Percentiles rank a stretch among this genome's conserved stretches.
phyloP scores from a whole-genome alignment of 35 echinoderm and acorn worm species.

The Amphiura filiformis region DNA sequence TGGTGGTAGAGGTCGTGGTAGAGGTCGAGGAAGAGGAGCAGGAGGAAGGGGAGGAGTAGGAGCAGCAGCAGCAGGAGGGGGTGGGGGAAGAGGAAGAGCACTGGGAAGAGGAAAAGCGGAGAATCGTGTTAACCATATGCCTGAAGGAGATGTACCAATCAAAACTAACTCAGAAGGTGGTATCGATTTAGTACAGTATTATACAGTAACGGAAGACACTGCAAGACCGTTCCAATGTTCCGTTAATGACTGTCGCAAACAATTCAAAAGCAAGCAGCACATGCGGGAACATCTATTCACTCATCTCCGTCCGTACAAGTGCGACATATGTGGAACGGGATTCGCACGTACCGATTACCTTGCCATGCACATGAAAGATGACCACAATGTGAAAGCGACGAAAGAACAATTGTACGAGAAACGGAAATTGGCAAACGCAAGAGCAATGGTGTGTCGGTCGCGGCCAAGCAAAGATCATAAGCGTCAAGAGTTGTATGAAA shows the following conservation, averaged over 20 bases:
- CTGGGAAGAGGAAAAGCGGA: not conserved
- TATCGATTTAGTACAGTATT: conserved; percentile 32
- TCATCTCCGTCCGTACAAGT: conserved; percentile 93
- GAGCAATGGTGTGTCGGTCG: conserved; percentile 61
- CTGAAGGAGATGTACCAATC: not conserved
- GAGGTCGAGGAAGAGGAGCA: not conserved
- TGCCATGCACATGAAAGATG: conserved; percentile 89
- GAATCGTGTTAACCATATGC: not conserved
- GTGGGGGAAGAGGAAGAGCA: not conserved
- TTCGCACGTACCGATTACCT: conserved; percentile 96
- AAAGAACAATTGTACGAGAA: conserved; percentile 86
- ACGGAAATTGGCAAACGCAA: conserved; percentile 77
- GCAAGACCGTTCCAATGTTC: conserved; percentile 65
- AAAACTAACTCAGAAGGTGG: conserved; percentile 37
- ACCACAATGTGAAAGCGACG: conserved; percentile 74
- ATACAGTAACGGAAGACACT: not conserved
- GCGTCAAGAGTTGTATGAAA: conserved; percentile 45
- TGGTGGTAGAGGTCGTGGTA: not conserved
- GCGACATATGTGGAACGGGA: conserved; percentile 73
- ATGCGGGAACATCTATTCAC: conserved; percentile 98
- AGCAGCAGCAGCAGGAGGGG: not conserved
- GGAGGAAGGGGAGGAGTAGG: not conserved
- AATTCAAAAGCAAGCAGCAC: conserved; percentile 94
- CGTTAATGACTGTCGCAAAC: conserved; percentile 65
- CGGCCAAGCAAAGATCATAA: conserved; percentile 70